Evolutionary conservation across 2,797 vertebrate species (phyloP), one percentile per base, ranked within the genome.

Genomic region (Saxicola maurus): DNA sequence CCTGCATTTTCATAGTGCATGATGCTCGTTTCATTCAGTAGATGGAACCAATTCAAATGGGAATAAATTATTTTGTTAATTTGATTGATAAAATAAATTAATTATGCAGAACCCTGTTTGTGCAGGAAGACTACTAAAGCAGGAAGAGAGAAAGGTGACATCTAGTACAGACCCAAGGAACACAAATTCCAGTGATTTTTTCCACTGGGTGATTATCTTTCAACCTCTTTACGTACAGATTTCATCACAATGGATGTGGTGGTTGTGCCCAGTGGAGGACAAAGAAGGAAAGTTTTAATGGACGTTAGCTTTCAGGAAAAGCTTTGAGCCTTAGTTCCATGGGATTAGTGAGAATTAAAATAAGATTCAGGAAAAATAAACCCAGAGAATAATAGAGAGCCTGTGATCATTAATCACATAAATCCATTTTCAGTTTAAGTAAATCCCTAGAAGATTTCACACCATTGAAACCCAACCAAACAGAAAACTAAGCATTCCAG

Each of bases 291-390:
- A 79, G 43, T 87, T 94, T 86, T 89, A 93, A 95, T 73, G 82
- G 83, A 90, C 27, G 0, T 66, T 82, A 91, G 87, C 75, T 91
- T 88, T 93, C 86, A 93, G 77, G 56, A 90, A 93, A 92, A 82
- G 79, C 91, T 94, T 95, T 94, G 85, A 96, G 92, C 56, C 80
- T 87, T 69, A 95, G 59, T 77, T 87, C 75, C 74, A 83, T 1
- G 5, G 90, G 91, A 96, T 93, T 91, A 91, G 89, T 84, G 69
- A 90, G 80, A 92, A 90, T 79, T 92, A 85, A 95, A 96, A 89
- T 87, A 91, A 95, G 90, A 81, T 94, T 94, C 62, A 53, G 67
- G 59, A 89, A 81, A 95, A 95, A 94, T 78, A 91, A 94, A 91
- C 46, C 45, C 69, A 40, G 75, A 56, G 90, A 94, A 94, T 90